These are phyloP conservation scores for Sinotaia quadrata DNA, from an alignment of 2,888 invertebrate genomes.

Conservation along the genomic window DNA sequence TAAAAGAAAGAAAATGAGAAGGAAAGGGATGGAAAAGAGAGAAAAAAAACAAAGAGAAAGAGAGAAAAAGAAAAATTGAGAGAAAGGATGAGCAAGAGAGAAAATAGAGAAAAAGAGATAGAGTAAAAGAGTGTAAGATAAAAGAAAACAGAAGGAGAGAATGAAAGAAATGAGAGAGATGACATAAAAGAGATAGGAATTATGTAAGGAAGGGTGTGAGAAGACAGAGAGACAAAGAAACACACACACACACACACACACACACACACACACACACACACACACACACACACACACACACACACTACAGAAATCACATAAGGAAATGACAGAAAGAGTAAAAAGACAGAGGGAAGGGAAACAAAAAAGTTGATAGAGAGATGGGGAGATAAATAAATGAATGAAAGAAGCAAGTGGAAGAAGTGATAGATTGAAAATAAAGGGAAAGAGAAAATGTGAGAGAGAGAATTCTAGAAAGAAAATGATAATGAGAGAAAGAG, in stretches of 20 bases:
- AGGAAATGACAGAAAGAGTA: not conserved
- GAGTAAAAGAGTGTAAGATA: slow-evolving; percentile 7
- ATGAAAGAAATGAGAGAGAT: not conserved
- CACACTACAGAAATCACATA: not conserved
- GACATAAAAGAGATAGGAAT: not conserved
- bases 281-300: slow-evolving; percentile 2
- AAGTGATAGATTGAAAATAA: too few relatives aligned
- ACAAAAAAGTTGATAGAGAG: too few relatives aligned
- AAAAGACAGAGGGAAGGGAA: too few relatives aligned
- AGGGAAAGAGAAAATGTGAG: too few relatives aligned
- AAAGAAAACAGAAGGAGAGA: not conserved
- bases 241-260: not conserved
- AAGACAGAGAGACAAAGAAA: not conserved
- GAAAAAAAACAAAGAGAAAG: slow-evolving; percentile 10
- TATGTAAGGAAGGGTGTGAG: not conserved
- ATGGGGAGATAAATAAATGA: too few relatives aligned
- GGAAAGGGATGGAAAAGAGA: not conserved
- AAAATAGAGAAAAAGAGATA: not conserved
- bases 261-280: not conserved
- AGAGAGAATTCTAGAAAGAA: too few relatives aligned
- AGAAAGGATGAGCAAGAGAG: not conserved
- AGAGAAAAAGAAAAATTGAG: slow-evolving; percentile 2
- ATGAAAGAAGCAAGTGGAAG: too few relatives aligned
- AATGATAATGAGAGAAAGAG: too few relatives aligned
- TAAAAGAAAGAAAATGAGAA: not conserved